Evolutionary conservation across 2,888 invertebrate genomes (phyloP).

Genomic region (Punctoribates punctum): DNA sequence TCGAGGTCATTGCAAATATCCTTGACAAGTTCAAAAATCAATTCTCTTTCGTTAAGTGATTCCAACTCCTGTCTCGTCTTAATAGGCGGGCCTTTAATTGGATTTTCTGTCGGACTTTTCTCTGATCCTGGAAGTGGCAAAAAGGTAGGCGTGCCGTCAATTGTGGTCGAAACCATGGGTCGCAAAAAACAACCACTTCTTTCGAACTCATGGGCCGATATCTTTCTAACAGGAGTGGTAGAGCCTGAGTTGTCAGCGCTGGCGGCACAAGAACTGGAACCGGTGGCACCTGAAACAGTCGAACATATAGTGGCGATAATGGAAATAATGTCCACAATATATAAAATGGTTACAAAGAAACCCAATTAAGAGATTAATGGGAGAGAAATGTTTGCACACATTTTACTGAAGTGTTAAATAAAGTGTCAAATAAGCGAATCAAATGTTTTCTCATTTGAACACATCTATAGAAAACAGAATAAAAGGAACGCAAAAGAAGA

Average conservation of each 20-base stretch:
- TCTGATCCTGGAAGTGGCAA: constrained; percentile 56
- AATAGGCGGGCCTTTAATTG: not conserved
- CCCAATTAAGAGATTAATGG: not conserved
- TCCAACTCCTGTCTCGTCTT: constrained; percentile 62
- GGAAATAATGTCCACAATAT: no score
- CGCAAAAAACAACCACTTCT: constrained; percentile 77
- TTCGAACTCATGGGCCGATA: constrained; percentile 95
- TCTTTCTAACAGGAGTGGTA: constrained; percentile 85
- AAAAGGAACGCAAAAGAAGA: not conserved
- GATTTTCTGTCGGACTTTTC: not conserved
- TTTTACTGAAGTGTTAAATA: constrained; percentile 8
- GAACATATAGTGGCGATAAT: constrained; percentile 14
- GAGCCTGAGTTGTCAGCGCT: constrained; percentile 73
- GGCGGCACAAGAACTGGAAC: constrained; percentile 53
- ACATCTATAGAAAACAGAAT: not conserved
- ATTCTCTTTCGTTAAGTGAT: constrained; percentile 84
- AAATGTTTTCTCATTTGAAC: constrained; percentile 2
- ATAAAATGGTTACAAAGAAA: not conserved
- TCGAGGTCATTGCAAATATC: constrained; percentile 95
- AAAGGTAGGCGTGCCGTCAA: constrained; percentile 91
- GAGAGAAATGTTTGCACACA: not conserved
- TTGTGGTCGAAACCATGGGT: constrained; percentile 80
- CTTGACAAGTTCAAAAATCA: constrained; percentile 92
- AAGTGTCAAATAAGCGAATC: not conserved
- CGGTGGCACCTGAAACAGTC: constrained; percentile 14